Evolutionary conservation across 2,888 invertebrate genomes (phyloP), one percentile per base, ranked within the genome.

Genomic region (Bimastos eiseni): DNA sequence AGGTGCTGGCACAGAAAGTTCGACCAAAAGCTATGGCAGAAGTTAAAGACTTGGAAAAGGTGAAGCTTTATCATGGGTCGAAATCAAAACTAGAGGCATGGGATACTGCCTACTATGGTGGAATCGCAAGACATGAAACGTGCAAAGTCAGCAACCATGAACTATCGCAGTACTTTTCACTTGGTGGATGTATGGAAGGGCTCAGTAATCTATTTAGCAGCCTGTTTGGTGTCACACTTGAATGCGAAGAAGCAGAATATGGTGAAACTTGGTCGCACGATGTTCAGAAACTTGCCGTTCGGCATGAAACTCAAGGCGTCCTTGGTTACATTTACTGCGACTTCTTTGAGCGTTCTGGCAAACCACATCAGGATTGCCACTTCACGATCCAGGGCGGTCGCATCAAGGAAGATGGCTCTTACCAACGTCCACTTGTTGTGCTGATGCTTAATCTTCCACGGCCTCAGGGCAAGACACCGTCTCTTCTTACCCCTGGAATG

Each of bases 281-380:
- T 95, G 97, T 99, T 55, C 97, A 98, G 94, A 99, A 99, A 95
- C 95, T 99, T 91, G 94, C 95, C 93, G 98, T 98, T 38, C 96
- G 97, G 2, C 97, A 98, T 93, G 97, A 97, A 93, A 96, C 95
- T 0, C 97, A 98, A 94, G 97, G 97, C 0, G 95, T 97, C 24
- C 95, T 99, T 55, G 99, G 99, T 0, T 96, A 98, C 94, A 98
- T 99, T 93, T 99, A 99, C 95, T 98, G 99, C 95, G 99, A 99
- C 96, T 97, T 99, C 94, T 99, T 97, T 94, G 98, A 98, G 95
- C 92, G 95, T 90, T 95, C 96, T 38, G 97, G 97, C n/a, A 99
- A 99, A 95, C 97, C 98, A 13, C 97, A 97, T 95, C 92, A 95
- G 96, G 99, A 99, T 95, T 99, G 99, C 94, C 99, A 99, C 95